Evolutionary conservation across 2,113 vertebrate species (phyloP), one percentile per base, ranked within the genome.

Genomic region (Oceanites oceanicus): DNA sequence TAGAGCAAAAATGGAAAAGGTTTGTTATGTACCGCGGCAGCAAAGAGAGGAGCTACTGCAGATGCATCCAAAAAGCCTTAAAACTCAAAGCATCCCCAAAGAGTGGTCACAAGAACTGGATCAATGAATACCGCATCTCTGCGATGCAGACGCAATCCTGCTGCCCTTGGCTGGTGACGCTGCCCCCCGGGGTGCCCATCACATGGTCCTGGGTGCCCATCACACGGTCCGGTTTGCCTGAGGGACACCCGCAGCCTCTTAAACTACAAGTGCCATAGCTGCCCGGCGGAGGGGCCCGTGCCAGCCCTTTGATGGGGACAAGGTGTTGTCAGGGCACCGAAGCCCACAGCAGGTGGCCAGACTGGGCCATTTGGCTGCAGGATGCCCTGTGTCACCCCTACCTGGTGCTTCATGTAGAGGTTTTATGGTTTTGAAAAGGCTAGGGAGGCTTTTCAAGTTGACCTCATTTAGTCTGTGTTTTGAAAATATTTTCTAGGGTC

Each of bases 321-420:
- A 47, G 62, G 62, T 55, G 47, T 20, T n/a, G 15, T 7, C 3
- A 1, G n/a, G 38, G 45, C 15, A 18, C 45, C 1, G 0, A 65
- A 72, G 14, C 14, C 53, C 5, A 0, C 25, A 20, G 62, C 1
- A 1, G 40, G 36, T 1, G 3, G 23, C 36, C 49, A 30, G 38
- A 23, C 56, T 65, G 65, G 27, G 66, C 66, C 7, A 5, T 26
- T 38, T 25, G 30, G 44, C 50, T 36, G 36, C 44, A 59, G 71
- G 71, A 53, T 67, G 79, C 22, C 49, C 26, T 9, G 8, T 13
- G 42, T 29, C 27, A 21, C 8, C 47, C 59, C 23, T 15, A 11
- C 53, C 25, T 61, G 34, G 18, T 36, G 21, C 49, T 89, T 71
- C 52, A 6, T 1, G 4, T 14, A 63, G 87, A 75, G 34, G 15